Conservation (phyloP, 2,797 vertebrate genomes). For the Cephalopachus bancanus region DNA sequence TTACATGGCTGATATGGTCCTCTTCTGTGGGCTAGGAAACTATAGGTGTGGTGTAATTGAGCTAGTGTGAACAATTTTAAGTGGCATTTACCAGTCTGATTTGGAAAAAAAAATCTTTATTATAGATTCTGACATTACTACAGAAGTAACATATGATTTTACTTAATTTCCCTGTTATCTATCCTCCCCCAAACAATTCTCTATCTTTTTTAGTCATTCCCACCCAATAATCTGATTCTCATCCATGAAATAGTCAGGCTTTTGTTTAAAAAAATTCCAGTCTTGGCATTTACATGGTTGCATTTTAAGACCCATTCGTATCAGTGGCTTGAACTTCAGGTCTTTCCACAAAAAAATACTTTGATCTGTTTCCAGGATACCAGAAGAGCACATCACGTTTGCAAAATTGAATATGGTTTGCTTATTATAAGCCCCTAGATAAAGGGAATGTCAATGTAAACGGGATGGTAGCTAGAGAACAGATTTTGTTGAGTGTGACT, state of each 20-base stretch:
- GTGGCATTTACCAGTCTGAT: slow-evolving; percentile 57
- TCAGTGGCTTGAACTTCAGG: slow-evolving; percentile 66
- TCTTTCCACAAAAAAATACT: slow-evolving; percentile 72
- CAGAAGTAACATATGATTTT: slow-evolving; percentile 38
- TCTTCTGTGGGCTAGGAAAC: slow-evolving; percentile 31
- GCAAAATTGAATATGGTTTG: slow-evolving; percentile 79
- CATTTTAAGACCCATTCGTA: slow-evolving; percentile 64
- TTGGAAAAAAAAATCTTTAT: slow-evolving; percentile 49
- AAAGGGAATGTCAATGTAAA: slow-evolving; percentile 85
- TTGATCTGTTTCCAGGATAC: slow-evolving; percentile 75
- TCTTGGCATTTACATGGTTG: slow-evolving; percentile 50
- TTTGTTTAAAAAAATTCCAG: slow-evolving; percentile 63
- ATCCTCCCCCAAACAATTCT: slow-evolving; percentile 17
- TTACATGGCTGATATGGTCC: not conserved
- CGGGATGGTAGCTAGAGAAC: slow-evolving; percentile 79
- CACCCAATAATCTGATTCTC: slow-evolving; percentile 17
- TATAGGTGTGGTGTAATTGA: slow-evolving; percentile 46
- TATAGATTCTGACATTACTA: slow-evolving; percentile 37
- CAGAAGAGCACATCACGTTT: slow-evolving; percentile 69
- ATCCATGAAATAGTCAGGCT: slow-evolving; percentile 40
- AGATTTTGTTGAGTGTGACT: slow-evolving; percentile 76
- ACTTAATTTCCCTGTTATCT: slow-evolving; percentile 40
- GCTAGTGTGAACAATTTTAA: slow-evolving; percentile 63
- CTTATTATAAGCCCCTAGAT: slow-evolving; percentile 85
- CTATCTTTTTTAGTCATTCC: slow-evolving; percentile 23